Evolutionary conservation across 23 tunicate species (phyloP).

Genomic region (Halocynthia aurantium): DNA sequence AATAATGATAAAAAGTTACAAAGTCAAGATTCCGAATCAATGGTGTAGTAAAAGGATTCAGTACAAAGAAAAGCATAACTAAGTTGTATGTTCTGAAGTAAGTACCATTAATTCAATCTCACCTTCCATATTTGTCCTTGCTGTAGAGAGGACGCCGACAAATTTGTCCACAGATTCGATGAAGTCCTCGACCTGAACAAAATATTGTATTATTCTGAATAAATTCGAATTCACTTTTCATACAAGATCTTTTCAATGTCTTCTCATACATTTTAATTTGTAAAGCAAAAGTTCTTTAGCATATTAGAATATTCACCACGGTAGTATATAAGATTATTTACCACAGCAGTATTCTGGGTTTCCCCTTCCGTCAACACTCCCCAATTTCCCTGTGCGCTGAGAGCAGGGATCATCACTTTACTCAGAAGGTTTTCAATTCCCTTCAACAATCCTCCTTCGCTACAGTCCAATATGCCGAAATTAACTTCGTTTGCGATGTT

Average conservation of each 20-base stretch:
- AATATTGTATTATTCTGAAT: neutral
- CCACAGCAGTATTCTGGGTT: conserved; percentile 55
- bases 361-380: conserved; percentile 55
- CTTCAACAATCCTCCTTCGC: conserved; percentile 58
- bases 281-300: neutral
- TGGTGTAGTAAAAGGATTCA: too few relatives aligned
- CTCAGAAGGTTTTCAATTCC: conserved; percentile 57
- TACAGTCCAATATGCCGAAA: conserved; percentile 72
- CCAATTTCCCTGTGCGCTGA: conserved; percentile 59
- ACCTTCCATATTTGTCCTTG: conserved; percentile 65
- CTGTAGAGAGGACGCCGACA: conserved; percentile 52
- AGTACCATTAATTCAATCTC: neutral
- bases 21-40: too few relatives aligned
- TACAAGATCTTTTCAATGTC: too few relatives aligned
- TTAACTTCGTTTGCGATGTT: conserved; percentile 75
- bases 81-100: too few relatives aligned
- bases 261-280: too few relatives aligned
- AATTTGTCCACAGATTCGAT: conserved; percentile 62
- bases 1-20: too few relatives aligned
- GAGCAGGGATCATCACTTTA: conserved; percentile 60
- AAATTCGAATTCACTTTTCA: too few relatives aligned
- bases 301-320: conserved; percentile 24
- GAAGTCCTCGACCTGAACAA: conserved; percentile 48
- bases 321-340: conserved; percentile 31
- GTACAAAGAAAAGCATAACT: too few relatives aligned